Percentiles rank a stretch among this genome's conserved stretches.
Evolutionary conservation across 2,113 vertebrate species (phyloP).

Genomic region (Sinocyclocheilus rhinocerous): DNA sequence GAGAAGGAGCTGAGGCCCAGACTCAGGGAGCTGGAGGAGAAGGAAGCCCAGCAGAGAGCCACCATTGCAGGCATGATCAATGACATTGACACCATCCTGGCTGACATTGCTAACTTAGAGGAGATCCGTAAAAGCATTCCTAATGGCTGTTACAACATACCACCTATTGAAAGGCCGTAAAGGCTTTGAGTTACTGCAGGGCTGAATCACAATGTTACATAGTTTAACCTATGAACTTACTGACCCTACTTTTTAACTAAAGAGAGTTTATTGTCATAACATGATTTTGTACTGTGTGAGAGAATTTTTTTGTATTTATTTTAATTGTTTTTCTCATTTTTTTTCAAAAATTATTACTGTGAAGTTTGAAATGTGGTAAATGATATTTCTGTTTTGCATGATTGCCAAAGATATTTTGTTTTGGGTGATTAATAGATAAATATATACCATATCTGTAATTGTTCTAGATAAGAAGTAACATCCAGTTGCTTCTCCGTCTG

Average conservation of each 20-base stretch:
- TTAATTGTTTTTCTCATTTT: slow-evolving; percentile 39
- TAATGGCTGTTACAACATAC: slow-evolving; percentile 82
- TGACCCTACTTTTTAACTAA: neutral
- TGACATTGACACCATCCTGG: slow-evolving; percentile 80
- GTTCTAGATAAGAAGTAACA: neutral
- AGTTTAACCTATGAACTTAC: slow-evolving; percentile 23
- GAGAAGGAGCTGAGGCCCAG: slow-evolving; percentile 71
- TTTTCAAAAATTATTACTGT: slow-evolving; percentile 31
- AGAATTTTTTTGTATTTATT: slow-evolving; percentile 21
- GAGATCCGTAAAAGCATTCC: slow-evolving; percentile 82
- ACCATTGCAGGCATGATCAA: slow-evolving; percentile 67
- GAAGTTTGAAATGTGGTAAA: slow-evolving; percentile 13
- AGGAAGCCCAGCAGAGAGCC: slow-evolving; percentile 69
- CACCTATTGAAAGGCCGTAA: slow-evolving; percentile 84
- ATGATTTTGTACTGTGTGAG: slow-evolving; percentile 16
- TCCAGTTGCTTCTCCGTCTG: neutral
- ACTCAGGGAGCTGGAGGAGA: slow-evolving; percentile 74
- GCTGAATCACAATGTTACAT: neutral
- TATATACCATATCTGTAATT: neutral
- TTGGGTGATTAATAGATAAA: neutral
- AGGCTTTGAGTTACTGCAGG: neutral
- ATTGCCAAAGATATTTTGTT: neutral
- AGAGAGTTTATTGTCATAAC: neutral
- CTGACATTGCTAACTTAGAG: slow-evolving; percentile 87
- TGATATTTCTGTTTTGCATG: neutral